phyloP scores from a whole-genome alignment of 2,888 invertebrate genomes.

The Bedellia somnulentella region DNA sequence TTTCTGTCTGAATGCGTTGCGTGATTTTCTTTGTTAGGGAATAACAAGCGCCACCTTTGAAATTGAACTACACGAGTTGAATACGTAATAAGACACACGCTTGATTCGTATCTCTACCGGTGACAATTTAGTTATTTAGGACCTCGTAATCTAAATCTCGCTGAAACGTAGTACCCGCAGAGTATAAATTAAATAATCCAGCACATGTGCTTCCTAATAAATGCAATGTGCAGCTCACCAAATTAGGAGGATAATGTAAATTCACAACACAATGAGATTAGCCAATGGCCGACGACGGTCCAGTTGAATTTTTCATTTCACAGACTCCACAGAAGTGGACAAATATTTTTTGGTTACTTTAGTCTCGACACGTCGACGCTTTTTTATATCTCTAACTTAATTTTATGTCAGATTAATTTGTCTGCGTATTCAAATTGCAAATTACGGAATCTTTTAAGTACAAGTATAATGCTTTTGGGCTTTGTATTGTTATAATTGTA shows the following conservation, averaged over 20 bases:
- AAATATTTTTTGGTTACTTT: conserved; percentile 27
- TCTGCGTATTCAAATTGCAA: conserved; percentile 56
- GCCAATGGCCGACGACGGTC: not conserved
- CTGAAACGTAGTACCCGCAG: not conserved
- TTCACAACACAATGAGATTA: not conserved
- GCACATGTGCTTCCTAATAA: no score
- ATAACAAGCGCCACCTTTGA: conserved; percentile 50
- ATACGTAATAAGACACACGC: conserved; percentile 28
- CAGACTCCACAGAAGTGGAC: not conserved
- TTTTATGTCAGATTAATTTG: conserved; percentile 53
- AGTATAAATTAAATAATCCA: conserved; percentile 1
- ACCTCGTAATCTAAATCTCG: conserved; percentile 9
- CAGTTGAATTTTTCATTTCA: not conserved
- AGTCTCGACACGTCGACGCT: conserved; percentile 22
- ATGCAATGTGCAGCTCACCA: not conserved
- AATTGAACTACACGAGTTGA: conserved; percentile 47
- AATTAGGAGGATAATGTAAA: not conserved
- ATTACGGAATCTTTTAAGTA: conserved; percentile 49
- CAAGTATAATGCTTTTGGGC: conserved; percentile 38
- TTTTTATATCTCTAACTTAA: conserved; percentile 41
- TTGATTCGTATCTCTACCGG: conserved; percentile 9
- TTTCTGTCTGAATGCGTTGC: conserved; percentile 45
- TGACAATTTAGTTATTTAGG: conserved; percentile 8
- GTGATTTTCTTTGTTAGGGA: conserved; percentile 56
- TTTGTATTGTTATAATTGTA: no score